Percentiles rank a stretch among this genome's conserved stretches.
Conservation (phyloP, 2,888 invertebrate genomes). For the Lepidocyrtinus sp. region DNA sequence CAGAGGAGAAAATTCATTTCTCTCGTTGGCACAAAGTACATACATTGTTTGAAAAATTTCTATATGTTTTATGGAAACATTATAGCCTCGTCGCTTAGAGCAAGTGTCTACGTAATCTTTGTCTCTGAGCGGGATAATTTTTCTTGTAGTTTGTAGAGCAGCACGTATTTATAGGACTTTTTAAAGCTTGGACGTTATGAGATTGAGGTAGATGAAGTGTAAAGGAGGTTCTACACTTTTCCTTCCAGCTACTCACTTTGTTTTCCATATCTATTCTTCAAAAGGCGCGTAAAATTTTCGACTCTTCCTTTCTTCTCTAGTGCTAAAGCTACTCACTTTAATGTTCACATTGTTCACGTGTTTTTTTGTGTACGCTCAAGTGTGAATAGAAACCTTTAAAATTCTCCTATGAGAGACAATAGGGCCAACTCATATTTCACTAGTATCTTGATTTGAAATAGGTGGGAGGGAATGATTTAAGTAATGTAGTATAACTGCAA, state of each 20-base stretch:
- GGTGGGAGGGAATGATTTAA: too few relatives aligned
- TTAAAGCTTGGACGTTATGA: too few relatives aligned
- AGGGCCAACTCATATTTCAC: conserved; percentile 50
- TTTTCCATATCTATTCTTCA: background rate
- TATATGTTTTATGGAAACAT: too few relatives aligned
- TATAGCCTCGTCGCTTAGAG: too few relatives aligned
- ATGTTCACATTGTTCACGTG: background rate
- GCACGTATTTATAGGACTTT: too few relatives aligned
- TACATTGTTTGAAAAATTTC: too few relatives aligned
- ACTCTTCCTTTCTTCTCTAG: too few relatives aligned
- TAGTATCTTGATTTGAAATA: conserved; percentile 61
- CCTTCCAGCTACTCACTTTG: background rate
- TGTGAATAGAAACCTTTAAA: background rate
- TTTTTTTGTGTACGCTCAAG: background rate
- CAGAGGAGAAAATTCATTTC: background rate
- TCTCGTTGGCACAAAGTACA: too few relatives aligned
- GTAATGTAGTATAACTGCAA: too few relatives aligned
- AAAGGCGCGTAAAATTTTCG: background rate
- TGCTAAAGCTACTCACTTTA: background rate
- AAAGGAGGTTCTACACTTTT: conserved; percentile 1
- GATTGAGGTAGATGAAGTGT: conserved; percentile 18
- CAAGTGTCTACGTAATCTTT: too few relatives aligned
- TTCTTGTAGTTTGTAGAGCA: too few relatives aligned
- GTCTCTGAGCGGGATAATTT: too few relatives aligned
- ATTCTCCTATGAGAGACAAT: background rate